These are phyloP conservation scores for Boloria selene DNA, from an alignment of 2,888 invertebrate species.

Conservation along the genomic window DNA sequence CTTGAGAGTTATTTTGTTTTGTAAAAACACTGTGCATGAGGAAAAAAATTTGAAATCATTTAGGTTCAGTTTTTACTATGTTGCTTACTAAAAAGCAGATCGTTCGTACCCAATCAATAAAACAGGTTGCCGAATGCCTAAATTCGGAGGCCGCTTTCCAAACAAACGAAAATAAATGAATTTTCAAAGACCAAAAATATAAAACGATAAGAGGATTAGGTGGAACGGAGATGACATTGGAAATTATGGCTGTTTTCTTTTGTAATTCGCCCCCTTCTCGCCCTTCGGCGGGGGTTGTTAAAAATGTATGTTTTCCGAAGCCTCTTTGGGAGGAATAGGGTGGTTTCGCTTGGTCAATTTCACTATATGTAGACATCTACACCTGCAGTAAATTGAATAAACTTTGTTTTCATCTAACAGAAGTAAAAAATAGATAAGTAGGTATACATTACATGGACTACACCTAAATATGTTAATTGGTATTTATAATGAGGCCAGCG, in stretches of 20 bases:
- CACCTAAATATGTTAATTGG: neutral
- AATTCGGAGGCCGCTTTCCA: slow-evolving; percentile 63
- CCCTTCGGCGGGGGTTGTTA: slow-evolving; percentile 68
- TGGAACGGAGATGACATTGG: slow-evolving; percentile 82
- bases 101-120: slow-evolving; percentile 58
- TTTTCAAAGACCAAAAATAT: slow-evolving; percentile 81
- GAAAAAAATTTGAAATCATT: slow-evolving; percentile 23
- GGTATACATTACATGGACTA: neutral
- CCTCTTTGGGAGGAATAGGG: slow-evolving; percentile 51
- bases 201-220: slow-evolving; percentile 82
- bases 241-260: slow-evolving; percentile 83
- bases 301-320: slow-evolving; percentile 75
- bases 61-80: slow-evolving; percentile 30
- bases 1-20: neutral
- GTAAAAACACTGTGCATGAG: neutral
- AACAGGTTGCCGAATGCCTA: slow-evolving; percentile 53
- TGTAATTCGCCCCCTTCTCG: slow-evolving; percentile 79
- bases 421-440: neutral
- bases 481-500: too few relatives aligned
- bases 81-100: slow-evolving; percentile 33
- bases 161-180: slow-evolving; percentile 81
- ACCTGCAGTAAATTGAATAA: slow-evolving; percentile 25
- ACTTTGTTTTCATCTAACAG: neutral
- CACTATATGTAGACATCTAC: slow-evolving; percentile 40
- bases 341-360: slow-evolving; percentile 62